Percentiles rank a stretch among this genome's conserved stretches.
These are phyloP conservation scores for Pseudococcus longispinus DNA, from an alignment of 2,888 invertebrate species.

Conservation along the genomic window DNA sequence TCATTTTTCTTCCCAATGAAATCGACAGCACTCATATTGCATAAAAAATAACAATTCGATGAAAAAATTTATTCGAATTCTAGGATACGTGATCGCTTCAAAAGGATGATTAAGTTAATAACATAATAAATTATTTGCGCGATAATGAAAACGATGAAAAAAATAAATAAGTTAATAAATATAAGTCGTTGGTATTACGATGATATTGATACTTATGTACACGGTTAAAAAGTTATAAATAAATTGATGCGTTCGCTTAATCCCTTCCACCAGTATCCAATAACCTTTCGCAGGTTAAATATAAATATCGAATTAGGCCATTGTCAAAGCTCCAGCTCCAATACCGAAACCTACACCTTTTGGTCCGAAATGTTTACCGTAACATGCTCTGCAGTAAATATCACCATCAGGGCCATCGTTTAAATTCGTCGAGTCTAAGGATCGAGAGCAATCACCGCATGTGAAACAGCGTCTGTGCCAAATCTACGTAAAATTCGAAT, in stretches of 20 bases:
- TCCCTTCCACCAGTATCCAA: background rate
- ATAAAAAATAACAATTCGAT: background rate
- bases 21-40: background rate
- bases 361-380: slow-evolving; percentile 85
- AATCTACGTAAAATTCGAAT: slow-evolving; percentile 63
- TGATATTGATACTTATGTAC: slow-evolving; percentile 25
- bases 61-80: slow-evolving; percentile 40
- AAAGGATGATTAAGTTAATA: slow-evolving; percentile 14
- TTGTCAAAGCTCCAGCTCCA: slow-evolving; percentile 88
- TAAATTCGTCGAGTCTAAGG: slow-evolving; percentile 86
- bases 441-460: slow-evolving; percentile 86
- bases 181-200: slow-evolving; percentile 31
- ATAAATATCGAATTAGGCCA: slow-evolving; percentile 71
- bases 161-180: slow-evolving; percentile 36
- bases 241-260: slow-evolving; percentile 21
- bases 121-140: slow-evolving; percentile 18
- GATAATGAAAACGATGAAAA: slow-evolving; percentile 26
- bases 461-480: slow-evolving; percentile 96
- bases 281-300: background rate
- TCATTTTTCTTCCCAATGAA: background rate
- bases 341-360: slow-evolving; percentile 89
- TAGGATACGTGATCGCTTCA: slow-evolving; percentile 3
- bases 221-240: slow-evolving; percentile 42
- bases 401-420: slow-evolving; percentile 92
- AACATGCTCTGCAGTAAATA: slow-evolving; percentile 91